Evolutionary conservation across 2,888 invertebrate species (phyloP), one percentile per base, ranked within the genome.

Genomic region (Agrotis clavis): DNA sequence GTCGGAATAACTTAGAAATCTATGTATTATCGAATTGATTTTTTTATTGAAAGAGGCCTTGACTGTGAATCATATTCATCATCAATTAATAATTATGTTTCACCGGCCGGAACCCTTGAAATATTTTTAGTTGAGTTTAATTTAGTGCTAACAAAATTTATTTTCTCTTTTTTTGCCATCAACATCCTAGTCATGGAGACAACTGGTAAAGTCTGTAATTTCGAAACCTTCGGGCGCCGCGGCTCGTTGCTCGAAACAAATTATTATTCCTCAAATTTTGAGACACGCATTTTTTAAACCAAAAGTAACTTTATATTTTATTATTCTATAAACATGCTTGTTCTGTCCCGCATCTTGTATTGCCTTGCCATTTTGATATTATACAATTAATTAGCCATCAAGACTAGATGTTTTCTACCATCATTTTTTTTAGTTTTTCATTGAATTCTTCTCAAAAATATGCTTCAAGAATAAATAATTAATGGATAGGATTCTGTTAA

Each of bases 141-240:
- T 60, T 79, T 57, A 66, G 51, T 66, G 61, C 59, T 80, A 77
- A 74, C 53, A 67, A 59, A 59, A 59, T 71, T 50, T 53, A 57
- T 19, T 82, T 73, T 74, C 11, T 64, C 63, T 71, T 65, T 72
- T 73, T 82, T 70, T 77, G 82, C 77, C 70, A 62, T 77, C 82
- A 60, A 51, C 69, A 21, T 76, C 77, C 53, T 76, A 78, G 78
- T 61, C 81, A 16, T 81, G 78, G 78, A 78, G 77, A 81, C 56
- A 61, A 30, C 77, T 78, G 78, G 78, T 78, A 81, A 78, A 65
- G 65, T 76, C 53, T 81, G 69, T 67, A 25, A 45, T 68, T 76
- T 68, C 81, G 54, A 53, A 74, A 74, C 41, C 18, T 63, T 63
- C 59, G 74, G 59, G 53, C 48, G 74, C 59, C 30, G 45, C 53